These are phyloP conservation scores for Xiphydria camelus DNA, from an alignment of 2,888 invertebrate species.

Conservation along the genomic window DNA sequence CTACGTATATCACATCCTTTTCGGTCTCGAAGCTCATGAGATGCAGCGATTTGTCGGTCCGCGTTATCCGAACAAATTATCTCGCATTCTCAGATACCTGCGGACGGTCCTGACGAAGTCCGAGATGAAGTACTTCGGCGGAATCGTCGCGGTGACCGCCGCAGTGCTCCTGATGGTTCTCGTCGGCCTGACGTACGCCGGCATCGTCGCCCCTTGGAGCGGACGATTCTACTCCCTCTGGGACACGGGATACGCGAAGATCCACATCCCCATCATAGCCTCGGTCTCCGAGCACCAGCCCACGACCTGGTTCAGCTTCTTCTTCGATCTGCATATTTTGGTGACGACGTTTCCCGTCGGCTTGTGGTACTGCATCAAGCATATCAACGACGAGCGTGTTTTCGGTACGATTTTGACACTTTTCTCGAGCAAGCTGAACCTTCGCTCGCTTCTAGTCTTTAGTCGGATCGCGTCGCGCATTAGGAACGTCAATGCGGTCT, in stretches of 20 bases:
- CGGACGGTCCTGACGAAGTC: constrained; percentile 85
- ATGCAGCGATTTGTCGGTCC: too few species aligned
- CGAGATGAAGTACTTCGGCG: constrained; percentile 87
- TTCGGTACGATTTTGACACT: too few species aligned
- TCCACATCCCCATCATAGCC: constrained; percentile 98
- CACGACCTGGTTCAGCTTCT: constrained; percentile 98
- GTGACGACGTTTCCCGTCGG: constrained; percentile 98
- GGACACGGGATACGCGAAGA: constrained; percentile 99
- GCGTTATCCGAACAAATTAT: too few species aligned
- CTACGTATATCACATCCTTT: not conserved
- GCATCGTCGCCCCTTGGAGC: constrained; percentile 88
- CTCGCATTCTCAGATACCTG: constrained; percentile 63
- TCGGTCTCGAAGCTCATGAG: not conserved
- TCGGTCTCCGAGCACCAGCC: constrained; percentile 99
- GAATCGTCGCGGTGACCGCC: constrained; percentile 69
- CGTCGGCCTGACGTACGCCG: constrained; percentile 88
- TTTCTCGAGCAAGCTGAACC: not conserved
- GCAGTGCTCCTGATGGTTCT: constrained; percentile 80
- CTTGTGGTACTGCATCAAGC: constrained; percentile 97
- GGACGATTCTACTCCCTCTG: constrained; percentile 95
- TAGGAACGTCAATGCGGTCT: too few species aligned
- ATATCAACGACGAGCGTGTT: constrained; percentile 95
- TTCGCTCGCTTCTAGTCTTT: too few species aligned
- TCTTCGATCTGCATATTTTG: constrained; percentile 97
- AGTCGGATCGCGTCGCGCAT: too few species aligned